Evolutionary conservation across 2,888 invertebrate genomes (phyloP), one percentile per base, ranked within the genome.

Genomic region (Cephus pygmeus): DNA sequence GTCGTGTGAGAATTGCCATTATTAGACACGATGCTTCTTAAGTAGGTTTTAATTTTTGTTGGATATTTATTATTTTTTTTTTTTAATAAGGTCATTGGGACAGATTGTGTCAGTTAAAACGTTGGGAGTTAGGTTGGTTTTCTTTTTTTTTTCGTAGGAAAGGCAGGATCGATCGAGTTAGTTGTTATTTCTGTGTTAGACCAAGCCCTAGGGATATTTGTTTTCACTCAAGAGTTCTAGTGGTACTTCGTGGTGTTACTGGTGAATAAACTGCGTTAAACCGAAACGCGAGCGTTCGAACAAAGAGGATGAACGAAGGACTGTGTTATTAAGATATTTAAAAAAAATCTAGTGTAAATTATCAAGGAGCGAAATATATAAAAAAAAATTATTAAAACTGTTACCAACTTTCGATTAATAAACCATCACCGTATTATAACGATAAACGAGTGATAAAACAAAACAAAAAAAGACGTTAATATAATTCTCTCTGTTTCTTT

Each of bases 191-290:
- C 82, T 83, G 82, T 84, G 83, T 86, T 87, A 87, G 79, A 84
- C 79, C 84, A 87, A 56, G 88, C 88, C 89, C 90, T 87, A 88
- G 88, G 90, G 89, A 88, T 83, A 82, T 23, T 56, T 15, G 6
- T 56, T 56, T 23, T 56, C 86, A 82, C 84, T 85, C 84, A 82
- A 87, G 87, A 90, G 56, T 90, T 90, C 89, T 89, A 90, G 88
- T 88, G 85, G 83, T 87, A 90, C 87, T 86, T 86, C 79, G 86
- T 85, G 83, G 84, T 87, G 87, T 84, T 85, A 85, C 77, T 78
- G 79, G 56, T 81, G 80, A 56, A 73, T 69, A 23, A 75, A 31
- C 23, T 74, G 74, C 31, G 69, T 79, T 76, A 79, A 34, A 69
- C 35, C 36, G 34, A 80, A 35, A 56, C 40, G 34, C 69, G 78